A percentile compares a stretch with the other conserved stretches of the same genome.
phyloP scores from a whole-genome alignment of 2,113 vertebrate species.

The Leptosomus discolor region DNA sequence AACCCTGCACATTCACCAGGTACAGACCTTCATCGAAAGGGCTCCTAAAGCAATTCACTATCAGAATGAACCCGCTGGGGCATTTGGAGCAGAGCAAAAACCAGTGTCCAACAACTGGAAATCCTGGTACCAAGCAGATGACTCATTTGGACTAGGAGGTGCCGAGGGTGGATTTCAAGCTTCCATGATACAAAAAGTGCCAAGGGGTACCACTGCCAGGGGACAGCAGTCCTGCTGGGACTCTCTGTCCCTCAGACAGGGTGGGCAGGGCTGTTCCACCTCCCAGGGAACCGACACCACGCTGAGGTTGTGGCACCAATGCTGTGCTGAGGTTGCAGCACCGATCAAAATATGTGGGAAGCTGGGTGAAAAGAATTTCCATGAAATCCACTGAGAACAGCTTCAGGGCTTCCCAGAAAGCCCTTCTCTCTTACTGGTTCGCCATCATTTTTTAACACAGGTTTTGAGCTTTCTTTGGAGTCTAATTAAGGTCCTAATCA shows the following conservation, averaged over 20 bases:
- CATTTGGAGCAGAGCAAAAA: not conserved
- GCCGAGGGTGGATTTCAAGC: not conserved
- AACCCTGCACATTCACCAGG: not conserved
- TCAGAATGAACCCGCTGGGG: not conserved
- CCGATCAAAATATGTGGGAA: not conserved
- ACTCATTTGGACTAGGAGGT: not conserved
- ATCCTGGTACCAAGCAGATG: not conserved
- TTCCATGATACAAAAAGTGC: fast-evolving
- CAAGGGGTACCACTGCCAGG: not conserved
- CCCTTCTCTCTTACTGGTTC: not conserved
- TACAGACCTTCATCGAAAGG: not conserved
- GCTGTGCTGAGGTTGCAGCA: not conserved
- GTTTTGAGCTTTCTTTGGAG: slow-evolving; percentile 15
- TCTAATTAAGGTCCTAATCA: slow-evolving; percentile 38
- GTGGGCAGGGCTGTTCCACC: not conserved
- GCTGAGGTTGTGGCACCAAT: fast-evolving
- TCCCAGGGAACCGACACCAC: fast-evolving
- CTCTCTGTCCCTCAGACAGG: fast-evolving
- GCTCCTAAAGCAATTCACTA: not conserved
- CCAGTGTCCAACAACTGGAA: not conserved
- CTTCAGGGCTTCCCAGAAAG: not conserved
- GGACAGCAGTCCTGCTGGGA: not conserved
- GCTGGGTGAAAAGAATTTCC: not conserved
- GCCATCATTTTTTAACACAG: not conserved
- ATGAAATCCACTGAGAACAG: not conserved